Evolutionary conservation across 2,797 vertebrate genomes (phyloP), one percentile per base, ranked within the genome.

Genomic region (Pygocentrus nattereri): DNA sequence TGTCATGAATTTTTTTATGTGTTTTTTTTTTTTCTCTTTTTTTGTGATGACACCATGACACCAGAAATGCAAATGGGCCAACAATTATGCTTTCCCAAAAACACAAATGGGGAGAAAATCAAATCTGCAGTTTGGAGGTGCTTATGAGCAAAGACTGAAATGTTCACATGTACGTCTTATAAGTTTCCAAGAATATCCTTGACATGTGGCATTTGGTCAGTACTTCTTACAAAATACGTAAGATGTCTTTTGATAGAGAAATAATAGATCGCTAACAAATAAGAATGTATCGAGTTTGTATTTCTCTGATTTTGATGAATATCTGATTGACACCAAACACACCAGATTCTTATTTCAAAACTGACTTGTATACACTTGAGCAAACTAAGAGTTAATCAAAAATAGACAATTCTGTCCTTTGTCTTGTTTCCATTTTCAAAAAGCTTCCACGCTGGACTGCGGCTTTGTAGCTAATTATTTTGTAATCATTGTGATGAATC

Each of bases 181-280:
- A 81, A 82, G 82, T n/a, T 30, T 76, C 23, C 41, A 79, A 58
- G 50, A 56, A 76, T 47, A n/a, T 76, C 59, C 69, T 34, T 81
- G 73, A 81, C 25, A 25, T 73, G 49, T 38, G 56, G 49, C 52
- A 91, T 82, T 91, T 91, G 93, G 92, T 91, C 90, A 82, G 30
- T 44, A 49, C 5, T 23, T 71, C 49, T 71, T 56, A 65, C 21
- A 58, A 50, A 74, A 59, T 49, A 74, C 38, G 59, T 52, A 21
- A 81, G 25, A 56, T 21, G 47, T n/a, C 21, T 18, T 21, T 72
- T 49, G 21, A 73, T 56, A 50, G 62, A 72, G 13, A 6, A n/a
- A 44, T 5, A 41, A 41, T 41, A 11, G 0, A 5, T 21, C 5
- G 0, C 10, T 41, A 34, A 67, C n/a, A 15, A 72, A 15, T 54